Percentiles rank a stretch among this genome's conserved stretches.
Evolutionary conservation across 2,113 vertebrate genomes (phyloP).

Genomic region (Gymnogyps californianus): DNA sequence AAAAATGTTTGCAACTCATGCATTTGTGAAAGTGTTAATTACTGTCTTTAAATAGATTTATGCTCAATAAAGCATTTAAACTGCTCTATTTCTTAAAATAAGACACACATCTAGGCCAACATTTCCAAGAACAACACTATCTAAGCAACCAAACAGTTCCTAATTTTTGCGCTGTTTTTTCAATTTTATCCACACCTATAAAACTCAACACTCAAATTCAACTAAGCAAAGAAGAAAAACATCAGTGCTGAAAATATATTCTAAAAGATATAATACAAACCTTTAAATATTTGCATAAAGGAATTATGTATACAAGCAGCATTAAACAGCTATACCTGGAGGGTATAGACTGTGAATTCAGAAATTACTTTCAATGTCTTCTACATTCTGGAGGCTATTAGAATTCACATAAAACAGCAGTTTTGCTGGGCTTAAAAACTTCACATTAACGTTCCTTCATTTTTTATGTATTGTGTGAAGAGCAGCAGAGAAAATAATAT

Average conservation of each 20-base stretch:
- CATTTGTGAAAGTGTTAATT: neutral
- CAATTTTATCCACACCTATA: neutral
- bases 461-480: neutral
- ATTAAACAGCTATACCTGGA: neutral
- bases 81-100: neutral
- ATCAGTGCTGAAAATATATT: neutral
- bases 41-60: neutral
- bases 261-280: neutral
- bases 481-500: neutral
- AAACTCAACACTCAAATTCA: neutral
- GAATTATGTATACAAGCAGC: neutral
- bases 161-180: neutral
- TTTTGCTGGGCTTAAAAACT: neutral
- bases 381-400: neutral
- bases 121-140: neutral
- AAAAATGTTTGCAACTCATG: neutral
- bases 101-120: neutral
- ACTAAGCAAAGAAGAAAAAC: neutral
- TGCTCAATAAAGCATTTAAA: too few relatives aligned
- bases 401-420: neutral
- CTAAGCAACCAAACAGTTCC: neutral
- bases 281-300: constrained; percentile 9
- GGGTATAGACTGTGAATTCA: neutral
- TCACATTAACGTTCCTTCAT: neutral
- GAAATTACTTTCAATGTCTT: neutral